Evolutionary conservation across 2,113 vertebrate species (phyloP).

Genomic region (Tapirus terrestris): DNA sequence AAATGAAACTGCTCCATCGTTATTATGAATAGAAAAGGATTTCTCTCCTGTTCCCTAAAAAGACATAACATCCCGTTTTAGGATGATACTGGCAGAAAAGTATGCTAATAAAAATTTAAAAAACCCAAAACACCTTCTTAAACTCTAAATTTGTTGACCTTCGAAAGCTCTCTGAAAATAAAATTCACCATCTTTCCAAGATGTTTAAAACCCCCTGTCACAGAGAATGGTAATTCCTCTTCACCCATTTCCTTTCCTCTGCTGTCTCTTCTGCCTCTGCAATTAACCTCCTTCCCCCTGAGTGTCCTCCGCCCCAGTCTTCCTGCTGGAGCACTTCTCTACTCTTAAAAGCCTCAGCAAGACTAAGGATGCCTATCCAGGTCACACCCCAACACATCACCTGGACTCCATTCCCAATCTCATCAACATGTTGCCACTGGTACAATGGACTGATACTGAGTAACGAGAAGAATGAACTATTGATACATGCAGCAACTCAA

Average conservation of each 20-base stretch:
- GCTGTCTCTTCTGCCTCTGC: neutral
- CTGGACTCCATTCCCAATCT: neutral
- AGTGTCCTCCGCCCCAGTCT: accelerated
- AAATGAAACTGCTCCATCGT: conserved; percentile 84
- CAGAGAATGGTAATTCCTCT: neutral
- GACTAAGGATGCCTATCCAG: neutral
- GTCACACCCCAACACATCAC: neutral
- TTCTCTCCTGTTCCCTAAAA: conserved; percentile 74
- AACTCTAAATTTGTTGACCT: neutral
- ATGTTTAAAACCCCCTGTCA: neutral
- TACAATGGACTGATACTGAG: too few species aligned
- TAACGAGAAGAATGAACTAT: neutral
- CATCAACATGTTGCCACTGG: accelerated
- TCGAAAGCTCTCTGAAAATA: neutral
- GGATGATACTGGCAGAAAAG: neutral
- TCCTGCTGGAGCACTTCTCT: neutral
- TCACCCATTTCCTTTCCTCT: neutral
- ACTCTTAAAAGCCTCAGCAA: neutral
- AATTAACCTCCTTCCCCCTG: accelerated
- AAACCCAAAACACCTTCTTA: neutral
- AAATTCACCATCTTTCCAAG: neutral
- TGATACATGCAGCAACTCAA: accelerated
- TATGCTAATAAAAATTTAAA: neutral
- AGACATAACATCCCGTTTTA: conserved; percentile 53
- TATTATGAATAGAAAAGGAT: conserved; percentile 81